Base-by-base conservation (phyloP, 64 coral and sea anemone species). In the Platygyra sinensis region DNA sequence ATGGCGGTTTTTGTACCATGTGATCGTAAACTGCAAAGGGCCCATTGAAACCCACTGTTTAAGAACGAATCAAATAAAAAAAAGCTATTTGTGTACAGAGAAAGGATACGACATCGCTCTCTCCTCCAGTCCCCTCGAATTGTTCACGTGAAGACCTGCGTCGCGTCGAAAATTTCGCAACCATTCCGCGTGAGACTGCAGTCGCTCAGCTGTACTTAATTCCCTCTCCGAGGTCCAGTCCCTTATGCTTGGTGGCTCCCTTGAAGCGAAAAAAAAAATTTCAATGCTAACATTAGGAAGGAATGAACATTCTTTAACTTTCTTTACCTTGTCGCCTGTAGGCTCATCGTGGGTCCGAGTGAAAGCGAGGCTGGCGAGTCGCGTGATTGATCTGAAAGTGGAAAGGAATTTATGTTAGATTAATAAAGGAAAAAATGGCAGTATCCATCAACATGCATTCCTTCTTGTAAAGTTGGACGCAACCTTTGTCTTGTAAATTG, bases 161-260 rank as follows among this genome's bases (percentile, higher is more conserved):
- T 86, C 88, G 29, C 95, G 95, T 30, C 95, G 79, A 91, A 96
- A 96, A 85, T 96, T 96, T 11, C 81, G 79, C 8, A 96, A 74
- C 95, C 95, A 96, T 52, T 96, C 88, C 19, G 95, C 89, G 46
- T 96, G 95, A 11, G 91, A 90, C 42, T 87, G 92, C 19, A 96
- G 78, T 91, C 92, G 86, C 83, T 96, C 91, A 73, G 92, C 92
- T 30, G 93, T 91, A 61, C 75, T 93, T 2, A 89, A 76, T 16
- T 93, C 87, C 22, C 91, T 92, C 38, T 93, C 87, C 49, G 95
- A 88, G 39, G 89, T 80, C 95, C 95, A 96, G 71, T 94, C 91
- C 10, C 60, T 92, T 20, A 92, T n/a, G 22, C 71, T 91, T 30
- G 92, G 72, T 29, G 86, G 73, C 7, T 93, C 92, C 17, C 92